Evolutionary conservation across 1,140 invertebrate species (phyloP).

Genomic region (Papilio glaucus): DNA sequence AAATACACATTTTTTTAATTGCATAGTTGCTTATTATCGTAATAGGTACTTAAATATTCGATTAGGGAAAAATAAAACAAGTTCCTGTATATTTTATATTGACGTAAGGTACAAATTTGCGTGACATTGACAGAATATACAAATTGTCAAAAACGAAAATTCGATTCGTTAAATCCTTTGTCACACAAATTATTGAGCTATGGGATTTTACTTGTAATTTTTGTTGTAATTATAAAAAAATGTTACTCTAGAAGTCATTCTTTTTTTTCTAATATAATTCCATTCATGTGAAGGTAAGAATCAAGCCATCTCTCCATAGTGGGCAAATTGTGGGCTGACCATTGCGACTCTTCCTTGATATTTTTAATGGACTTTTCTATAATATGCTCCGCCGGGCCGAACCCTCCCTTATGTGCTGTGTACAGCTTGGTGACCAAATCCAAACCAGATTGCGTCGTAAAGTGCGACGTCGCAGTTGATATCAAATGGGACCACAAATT

Average conservation of each 20-base stretch:
- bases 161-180: too few species aligned
- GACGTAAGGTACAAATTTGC: too few species aligned
- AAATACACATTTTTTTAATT: too few species aligned
- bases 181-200: too few species aligned
- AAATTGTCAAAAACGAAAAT: too few species aligned
- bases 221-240: too few species aligned
- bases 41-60: too few species aligned
- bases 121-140: too few species aligned
- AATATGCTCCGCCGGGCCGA: slow-evolving; percentile 87
- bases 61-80: too few species aligned
- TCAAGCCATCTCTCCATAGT: slow-evolving; percentile 88
- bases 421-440: slow-evolving; percentile 87
- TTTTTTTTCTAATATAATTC: slow-evolving; percentile 49
- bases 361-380: slow-evolving; percentile 87
- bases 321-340: slow-evolving; percentile 88
- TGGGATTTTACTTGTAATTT: too few species aligned
- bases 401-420: slow-evolving; percentile 84
- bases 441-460: slow-evolving; percentile 88
- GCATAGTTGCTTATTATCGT: too few species aligned
- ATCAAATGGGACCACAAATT: slow-evolving; percentile 89
- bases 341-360: slow-evolving; percentile 87
- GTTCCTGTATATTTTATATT: too few species aligned
- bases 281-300: slow-evolving; percentile 73
- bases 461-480: slow-evolving; percentile 87
- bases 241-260: slow-evolving; percentile 40